Percentiles rank a stretch among this genome's conserved stretches.
phyloP scores from a whole-genome alignment of 2,888 invertebrate genomes.

The Trissoscelio sp. region DNA sequence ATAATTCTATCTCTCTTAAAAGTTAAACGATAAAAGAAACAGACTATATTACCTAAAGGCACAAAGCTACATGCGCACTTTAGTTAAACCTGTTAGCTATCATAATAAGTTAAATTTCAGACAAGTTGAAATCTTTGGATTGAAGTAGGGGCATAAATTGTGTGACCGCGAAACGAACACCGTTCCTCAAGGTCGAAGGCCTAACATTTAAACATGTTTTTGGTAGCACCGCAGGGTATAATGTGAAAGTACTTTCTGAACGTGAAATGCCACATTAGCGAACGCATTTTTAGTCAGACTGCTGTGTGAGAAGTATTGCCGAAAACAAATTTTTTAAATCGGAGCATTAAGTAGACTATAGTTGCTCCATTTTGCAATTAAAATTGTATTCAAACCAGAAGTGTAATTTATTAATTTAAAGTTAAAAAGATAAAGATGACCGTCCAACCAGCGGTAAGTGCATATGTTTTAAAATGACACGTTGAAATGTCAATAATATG shows the following conservation, averaged over 20 bases:
- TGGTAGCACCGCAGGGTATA: slow-evolving; percentile 17
- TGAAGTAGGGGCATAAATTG: neutral
- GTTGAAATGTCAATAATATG: neutral
- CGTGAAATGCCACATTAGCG: slow-evolving; percentile 70
- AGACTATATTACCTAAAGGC: no score
- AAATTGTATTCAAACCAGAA: no score
- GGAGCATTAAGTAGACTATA: no score
- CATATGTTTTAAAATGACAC: slow-evolving; percentile 33
- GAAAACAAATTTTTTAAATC: neutral
- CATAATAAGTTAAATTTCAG: neutral
- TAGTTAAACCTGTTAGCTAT: no score
- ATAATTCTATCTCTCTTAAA: no score
- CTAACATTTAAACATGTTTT: slow-evolving; percentile 16
- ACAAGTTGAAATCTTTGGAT: no score
- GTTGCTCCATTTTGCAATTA: no score
- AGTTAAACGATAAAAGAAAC: no score
- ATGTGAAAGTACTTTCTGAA: slow-evolving; percentile 71
- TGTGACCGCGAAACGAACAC: slow-evolving; percentile 19
- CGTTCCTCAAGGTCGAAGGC: slow-evolving; percentile 19
- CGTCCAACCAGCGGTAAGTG: slow-evolving; percentile 28
- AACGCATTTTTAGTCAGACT: slow-evolving; percentile 23
- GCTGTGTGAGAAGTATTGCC: neutral
- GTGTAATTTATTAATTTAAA: neutral
- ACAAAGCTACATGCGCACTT: no score
- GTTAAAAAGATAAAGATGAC: slow-evolving; percentile 19